A percentile compares a stretch with the other conserved stretches of the same genome.
phyloP scores from a whole-genome alignment of 2,113 vertebrate genomes.

The Colinus virginianus region DNA sequence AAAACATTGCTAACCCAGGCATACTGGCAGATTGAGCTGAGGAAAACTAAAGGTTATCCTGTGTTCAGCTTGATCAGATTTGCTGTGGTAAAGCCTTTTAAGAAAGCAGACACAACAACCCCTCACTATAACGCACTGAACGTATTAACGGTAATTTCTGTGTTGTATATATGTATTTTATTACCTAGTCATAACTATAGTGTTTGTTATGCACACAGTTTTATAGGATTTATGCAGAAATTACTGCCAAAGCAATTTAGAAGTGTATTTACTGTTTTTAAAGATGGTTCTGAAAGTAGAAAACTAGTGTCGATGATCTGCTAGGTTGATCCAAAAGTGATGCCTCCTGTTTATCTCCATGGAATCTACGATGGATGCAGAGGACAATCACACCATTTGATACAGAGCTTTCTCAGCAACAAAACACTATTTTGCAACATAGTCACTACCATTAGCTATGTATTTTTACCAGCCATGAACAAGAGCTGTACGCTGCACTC shows the following conservation, averaged over 20 bases:
- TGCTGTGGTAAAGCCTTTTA: neutral
- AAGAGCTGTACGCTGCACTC: too few species aligned
- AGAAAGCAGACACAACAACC: neutral
- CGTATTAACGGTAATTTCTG: neutral
- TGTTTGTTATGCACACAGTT: neutral
- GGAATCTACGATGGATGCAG: too few species aligned
- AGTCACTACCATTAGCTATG: too few species aligned
- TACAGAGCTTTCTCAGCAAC: too few species aligned
- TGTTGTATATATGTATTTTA: neutral
- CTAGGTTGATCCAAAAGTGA: too few species aligned
- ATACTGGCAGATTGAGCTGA: neutral
- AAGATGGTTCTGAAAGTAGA: neutral
- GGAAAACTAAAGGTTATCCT: neutral
- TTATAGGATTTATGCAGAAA: neutral
- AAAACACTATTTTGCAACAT: too few species aligned
- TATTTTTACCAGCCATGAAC: too few species aligned
- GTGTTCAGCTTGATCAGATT: neutral
- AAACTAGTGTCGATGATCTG: neutral
- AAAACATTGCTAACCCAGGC: neutral
- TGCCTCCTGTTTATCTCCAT: too few species aligned
- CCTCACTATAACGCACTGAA: neutral
- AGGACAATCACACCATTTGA: too few species aligned
- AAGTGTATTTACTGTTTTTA: neutral
- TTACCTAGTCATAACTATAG: neutral
- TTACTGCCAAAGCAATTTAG: neutral